Conservation (phyloP, 1,140 invertebrate genomes). For the Drosophila obscura region DNA sequence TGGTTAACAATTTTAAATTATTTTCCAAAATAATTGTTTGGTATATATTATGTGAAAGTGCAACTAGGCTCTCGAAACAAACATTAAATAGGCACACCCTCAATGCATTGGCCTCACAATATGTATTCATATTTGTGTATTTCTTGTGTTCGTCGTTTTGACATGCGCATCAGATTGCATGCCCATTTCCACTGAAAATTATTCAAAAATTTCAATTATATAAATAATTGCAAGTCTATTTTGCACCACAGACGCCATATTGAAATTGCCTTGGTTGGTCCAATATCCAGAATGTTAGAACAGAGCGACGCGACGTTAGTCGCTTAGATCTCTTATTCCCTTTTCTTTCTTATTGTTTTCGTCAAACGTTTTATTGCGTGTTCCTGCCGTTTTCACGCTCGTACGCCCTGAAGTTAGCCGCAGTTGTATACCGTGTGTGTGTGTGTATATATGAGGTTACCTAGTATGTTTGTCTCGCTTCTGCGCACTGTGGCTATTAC, state of each 20-base stretch:
- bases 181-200: neutral
- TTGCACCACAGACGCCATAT: constrained; percentile 35
- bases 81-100: neutral
- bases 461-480: constrained; percentile 47
- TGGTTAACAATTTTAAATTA: constrained; percentile 11
- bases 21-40: constrained; percentile 7
- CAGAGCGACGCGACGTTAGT: constrained; percentile 12
- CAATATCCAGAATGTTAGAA: constrained; percentile 39
- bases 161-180: constrained; percentile 35
- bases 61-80: neutral
- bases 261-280: constrained; percentile 24
- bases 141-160: constrained; percentile 21
- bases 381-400: constrained; percentile 41
- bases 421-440: constrained; percentile 28
- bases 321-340: constrained; percentile 33
- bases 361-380: constrained; percentile 65
- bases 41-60: constrained; percentile 20
- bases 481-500: constrained; percentile 17
- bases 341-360: constrained; percentile 62
- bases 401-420: constrained; percentile 70
- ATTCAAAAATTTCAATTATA: neutral
- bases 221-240: neutral
- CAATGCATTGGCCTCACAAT: constrained; percentile 2
- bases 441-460: constrained; percentile 13
- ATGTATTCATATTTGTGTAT: constrained; percentile 21